Conservation (phyloP, 1,140 invertebrate species). For the Caenorhabditis latens region DNA sequence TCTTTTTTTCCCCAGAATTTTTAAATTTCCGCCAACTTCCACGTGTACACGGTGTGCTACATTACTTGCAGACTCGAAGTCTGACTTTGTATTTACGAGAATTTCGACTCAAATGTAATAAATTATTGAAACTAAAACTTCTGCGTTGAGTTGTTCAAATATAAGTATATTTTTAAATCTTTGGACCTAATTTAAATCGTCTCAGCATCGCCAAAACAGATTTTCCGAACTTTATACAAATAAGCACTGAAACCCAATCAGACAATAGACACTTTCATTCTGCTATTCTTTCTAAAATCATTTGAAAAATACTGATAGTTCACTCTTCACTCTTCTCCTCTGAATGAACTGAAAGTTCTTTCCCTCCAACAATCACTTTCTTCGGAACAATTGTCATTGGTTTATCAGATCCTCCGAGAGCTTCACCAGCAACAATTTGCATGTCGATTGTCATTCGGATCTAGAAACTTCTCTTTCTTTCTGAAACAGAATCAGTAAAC, state of each 20-base stretch:
- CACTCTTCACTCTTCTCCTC: too few species aligned
- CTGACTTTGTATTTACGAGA: conserved; percentile 16
- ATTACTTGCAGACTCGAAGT: conserved; percentile 2
- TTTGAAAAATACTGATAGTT: too few species aligned
- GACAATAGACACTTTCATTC: too few species aligned
- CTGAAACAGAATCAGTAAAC: background rate
- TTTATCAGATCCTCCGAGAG: background rate
- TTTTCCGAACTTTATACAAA: too few species aligned
- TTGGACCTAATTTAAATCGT: too few species aligned
- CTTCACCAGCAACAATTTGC: background rate
- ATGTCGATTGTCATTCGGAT: conserved; percentile 49
- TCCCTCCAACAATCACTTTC: background rate
- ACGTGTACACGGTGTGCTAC: conserved; percentile 55
- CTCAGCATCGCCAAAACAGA: too few species aligned
- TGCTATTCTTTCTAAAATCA: too few species aligned
- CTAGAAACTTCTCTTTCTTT: background rate
- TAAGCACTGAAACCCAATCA: too few species aligned
- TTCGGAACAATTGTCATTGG: background rate
- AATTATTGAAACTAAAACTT: conserved; percentile 1
- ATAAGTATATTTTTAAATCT: background rate
- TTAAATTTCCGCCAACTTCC: background rate
- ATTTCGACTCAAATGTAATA: background rate
- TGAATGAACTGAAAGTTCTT: too few species aligned
- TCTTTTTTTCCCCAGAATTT: background rate
- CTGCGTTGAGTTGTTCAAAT: background rate